A percentile compares a stretch with the other conserved stretches of the same genome.
These are phyloP conservation scores for Venusia cambrica DNA, from an alignment of 2,888 invertebrate genomes.

Conservation along the genomic window DNA sequence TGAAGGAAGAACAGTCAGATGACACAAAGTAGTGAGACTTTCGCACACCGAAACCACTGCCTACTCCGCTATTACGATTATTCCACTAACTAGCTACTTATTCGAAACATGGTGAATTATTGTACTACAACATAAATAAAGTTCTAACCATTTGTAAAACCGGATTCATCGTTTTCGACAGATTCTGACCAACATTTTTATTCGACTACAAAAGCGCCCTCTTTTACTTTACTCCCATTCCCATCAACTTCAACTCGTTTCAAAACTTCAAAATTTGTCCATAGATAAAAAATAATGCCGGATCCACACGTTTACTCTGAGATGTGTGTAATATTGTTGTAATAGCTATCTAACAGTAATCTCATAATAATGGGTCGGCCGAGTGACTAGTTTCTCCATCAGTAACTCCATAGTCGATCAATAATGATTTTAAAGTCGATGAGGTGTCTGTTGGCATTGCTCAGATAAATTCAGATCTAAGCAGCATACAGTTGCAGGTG, in stretches of 20 bases:
- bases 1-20: slow-evolving; percentile 82
- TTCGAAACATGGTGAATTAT: slow-evolving; percentile 57
- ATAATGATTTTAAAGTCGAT: too few relatives aligned
- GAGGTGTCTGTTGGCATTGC: too few relatives aligned
- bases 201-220: slow-evolving; percentile 53
- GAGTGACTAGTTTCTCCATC: too few relatives aligned
- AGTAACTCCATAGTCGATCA: too few relatives aligned
- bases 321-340: too few relatives aligned
- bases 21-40: slow-evolving; percentile 80
- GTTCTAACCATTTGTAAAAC: slow-evolving; percentile 66
- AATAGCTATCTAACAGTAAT: too few relatives aligned
- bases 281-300: slow-evolving; percentile 6
- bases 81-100: slow-evolving; percentile 60
- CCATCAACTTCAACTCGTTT: slow-evolving; percentile 1
- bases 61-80: slow-evolving; percentile 50
- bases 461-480: too few relatives aligned
- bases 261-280: slow-evolving; percentile 7
- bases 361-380: too few relatives aligned
- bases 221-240: slow-evolving; percentile 30
- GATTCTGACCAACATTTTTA: slow-evolving; percentile 71
- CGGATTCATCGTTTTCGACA: slow-evolving; percentile 73
- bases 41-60: slow-evolving; percentile 67
- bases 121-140: slow-evolving; percentile 59
- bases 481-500: too few relatives aligned
- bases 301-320: too few relatives aligned